Base-by-base conservation (phyloP, 1,140 invertebrate species). In the Leucophenga varia region DNA sequence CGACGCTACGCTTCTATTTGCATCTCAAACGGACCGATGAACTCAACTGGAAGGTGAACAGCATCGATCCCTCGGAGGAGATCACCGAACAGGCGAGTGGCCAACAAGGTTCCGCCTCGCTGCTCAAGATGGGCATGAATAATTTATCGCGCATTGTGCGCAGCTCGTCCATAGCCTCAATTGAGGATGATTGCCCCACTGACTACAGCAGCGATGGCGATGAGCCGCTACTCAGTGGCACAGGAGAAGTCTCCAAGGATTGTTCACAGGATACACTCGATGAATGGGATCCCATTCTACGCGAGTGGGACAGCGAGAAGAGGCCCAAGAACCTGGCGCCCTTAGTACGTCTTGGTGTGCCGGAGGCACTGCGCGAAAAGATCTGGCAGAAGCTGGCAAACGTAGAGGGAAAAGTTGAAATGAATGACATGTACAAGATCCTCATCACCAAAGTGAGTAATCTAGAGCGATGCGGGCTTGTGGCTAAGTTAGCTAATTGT, bases 381-480 rank as follows among this genome's bases (percentile, higher is more conserved):
- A 94, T 99, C 16, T 99, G 97, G 97, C 93, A 96, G 68, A 82
- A 96, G 41, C 79, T 99, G 47, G 89, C 93, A 25, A 89, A 89
- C 44, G 87, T 90, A 44, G 88, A 93, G 60, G 84, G 86, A 59
- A 89, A 91, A 50, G 81, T 84, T 39, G 84, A 87, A 41, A 88
- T 96, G 72, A 91, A 96, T 83, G 93, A 97, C 57, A 89, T 85
- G 17, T 98, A 98, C 74, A 83, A 92, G 63, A 84, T 88, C 31
- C 82, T 98, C 8, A 93, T 98, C 45, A 93, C 90, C 36, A 95
- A 97, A 67, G 71, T 74, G 31, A 59, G 65, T 58, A 10, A 2
- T 36, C 7, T 38, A 79, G 10, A n/a, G n/a, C n/a, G 13, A n/a
- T n/a, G n/a, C n/a, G n/a, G n/a, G 2, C 6, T n/a, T 20, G 1